Conservation (phyloP, 1,140 invertebrate genomes). For the Anastrepha ludens region DNA sequence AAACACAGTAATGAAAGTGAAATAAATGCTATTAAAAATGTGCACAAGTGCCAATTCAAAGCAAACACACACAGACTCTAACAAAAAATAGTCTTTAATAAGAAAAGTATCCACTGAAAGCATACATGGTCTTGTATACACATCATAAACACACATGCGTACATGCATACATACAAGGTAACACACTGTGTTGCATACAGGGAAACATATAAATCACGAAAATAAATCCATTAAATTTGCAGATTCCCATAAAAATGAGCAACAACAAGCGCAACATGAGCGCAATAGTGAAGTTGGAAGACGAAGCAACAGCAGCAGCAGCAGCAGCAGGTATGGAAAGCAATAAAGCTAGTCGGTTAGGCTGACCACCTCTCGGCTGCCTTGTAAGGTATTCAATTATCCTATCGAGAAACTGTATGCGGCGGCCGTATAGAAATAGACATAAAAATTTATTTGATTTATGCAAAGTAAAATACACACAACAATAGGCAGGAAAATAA, state of each 20-base stretch:
- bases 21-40: constrained; percentile 48
- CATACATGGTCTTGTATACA: neutral
- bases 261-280: constrained; percentile 19
- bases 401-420: constrained; percentile 20
- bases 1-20: constrained; percentile 47
- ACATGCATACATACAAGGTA: neutral
- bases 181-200: neutral
- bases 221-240: constrained; percentile 43
- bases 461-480: constrained; percentile 52
- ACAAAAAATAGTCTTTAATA: neutral
- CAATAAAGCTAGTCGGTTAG: neutral
- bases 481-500: constrained; percentile 17
- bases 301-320: neutral
- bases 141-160: neutral
- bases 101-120: neutral
- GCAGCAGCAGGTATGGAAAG: neutral
- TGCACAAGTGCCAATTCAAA: constrained; percentile 21
- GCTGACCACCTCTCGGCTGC: neutral
- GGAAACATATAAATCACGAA: constrained; percentile 27
- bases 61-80: neutral
- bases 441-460: constrained; percentile 56
- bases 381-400: constrained; percentile 54
- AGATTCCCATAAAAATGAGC: constrained; percentile 50
- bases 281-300: constrained; percentile 28
- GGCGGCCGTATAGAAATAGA: constrained; percentile 39